phyloP scores from a whole-genome alignment of 2,797 vertebrate species.

The Hyperoplus immaculatus region DNA sequence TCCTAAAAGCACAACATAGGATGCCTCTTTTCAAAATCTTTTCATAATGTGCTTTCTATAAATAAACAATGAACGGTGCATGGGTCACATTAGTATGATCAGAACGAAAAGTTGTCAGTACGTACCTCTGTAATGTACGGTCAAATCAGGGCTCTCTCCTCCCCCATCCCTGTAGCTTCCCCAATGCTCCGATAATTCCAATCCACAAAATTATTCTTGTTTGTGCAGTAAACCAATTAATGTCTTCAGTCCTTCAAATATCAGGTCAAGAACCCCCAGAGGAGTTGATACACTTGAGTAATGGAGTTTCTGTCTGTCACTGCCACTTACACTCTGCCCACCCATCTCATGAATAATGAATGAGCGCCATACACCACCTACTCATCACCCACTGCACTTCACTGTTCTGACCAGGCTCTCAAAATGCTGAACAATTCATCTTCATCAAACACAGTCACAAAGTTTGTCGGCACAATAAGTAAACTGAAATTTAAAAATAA shows the following conservation, averaged over 20 bases:
- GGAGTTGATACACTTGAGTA: slow-evolving; percentile 68
- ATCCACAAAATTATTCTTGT: slow-evolving; percentile 58
- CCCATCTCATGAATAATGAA: slow-evolving; percentile 82
- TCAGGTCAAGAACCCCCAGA: slow-evolving; percentile 71
- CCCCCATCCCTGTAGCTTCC: slow-evolving; percentile 59
- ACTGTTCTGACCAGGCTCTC: slow-evolving; percentile 53
- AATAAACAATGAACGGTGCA: slow-evolving; percentile 22
- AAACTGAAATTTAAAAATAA: slow-evolving; percentile 14
- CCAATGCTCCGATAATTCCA: slow-evolving; percentile 67
- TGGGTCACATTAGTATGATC: not conserved
- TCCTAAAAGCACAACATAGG: not conserved
- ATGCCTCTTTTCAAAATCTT: not conserved
- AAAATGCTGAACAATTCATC: slow-evolving; percentile 42
- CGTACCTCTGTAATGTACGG: slow-evolving; percentile 64
- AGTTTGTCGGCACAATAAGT: slow-evolving; percentile 20
- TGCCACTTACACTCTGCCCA: slow-evolving; percentile 77
- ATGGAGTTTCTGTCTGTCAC: slow-evolving; percentile 77
- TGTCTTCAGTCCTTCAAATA: slow-evolving; percentile 60
- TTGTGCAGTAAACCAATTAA: slow-evolving; percentile 56
- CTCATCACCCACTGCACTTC: slow-evolving; percentile 72
- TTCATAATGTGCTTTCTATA: not conserved
- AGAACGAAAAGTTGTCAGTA: slow-evolving; percentile 30
- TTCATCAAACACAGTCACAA: slow-evolving; percentile 30
- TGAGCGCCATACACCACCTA: slow-evolving; percentile 76
- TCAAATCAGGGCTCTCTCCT: slow-evolving; percentile 68